A percentile compares a stretch with the other conserved stretches of the same genome.
These are phyloP conservation scores for Ommatoiulus sabulosus DNA, from an alignment of 2,888 invertebrate species.

Conservation along the genomic window DNA sequence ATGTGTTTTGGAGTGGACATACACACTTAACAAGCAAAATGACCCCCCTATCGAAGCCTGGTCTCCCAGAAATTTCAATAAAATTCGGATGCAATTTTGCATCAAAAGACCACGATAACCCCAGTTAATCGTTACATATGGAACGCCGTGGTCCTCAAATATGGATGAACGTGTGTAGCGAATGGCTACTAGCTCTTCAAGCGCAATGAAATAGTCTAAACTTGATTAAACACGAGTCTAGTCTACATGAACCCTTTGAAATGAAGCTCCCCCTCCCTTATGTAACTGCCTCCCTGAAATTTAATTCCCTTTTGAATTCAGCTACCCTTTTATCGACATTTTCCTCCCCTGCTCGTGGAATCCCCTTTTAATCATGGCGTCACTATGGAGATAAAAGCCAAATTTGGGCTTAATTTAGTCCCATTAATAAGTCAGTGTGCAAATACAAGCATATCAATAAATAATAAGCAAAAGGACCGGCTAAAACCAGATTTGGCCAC, in stretches of 20 bases:
- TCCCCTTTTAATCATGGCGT: constrained; percentile 27
- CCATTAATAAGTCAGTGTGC: constrained; percentile 16
- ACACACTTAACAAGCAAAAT: not conserved
- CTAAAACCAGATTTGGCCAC: not conserved
- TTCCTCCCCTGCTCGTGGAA: constrained; percentile 24
- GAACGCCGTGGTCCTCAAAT: not conserved
- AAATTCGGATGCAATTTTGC: not conserved
- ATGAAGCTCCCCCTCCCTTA: not conserved
- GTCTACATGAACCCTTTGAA: not conserved
- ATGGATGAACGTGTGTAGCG: not conserved
- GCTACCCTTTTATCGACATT: constrained; percentile 7
- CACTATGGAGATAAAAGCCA: constrained; percentile 39
- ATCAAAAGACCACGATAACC: not conserved
- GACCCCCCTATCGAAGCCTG: not conserved
- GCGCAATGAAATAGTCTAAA: not conserved
- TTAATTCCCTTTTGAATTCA: not conserved
- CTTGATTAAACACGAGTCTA: not conserved
- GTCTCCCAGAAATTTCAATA: not conserved
- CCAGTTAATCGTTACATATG: not conserved
- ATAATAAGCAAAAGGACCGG: not conserved
- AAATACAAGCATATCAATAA: constrained; percentile 3
- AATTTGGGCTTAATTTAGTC: constrained; percentile 28
- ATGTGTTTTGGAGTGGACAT: not conserved
- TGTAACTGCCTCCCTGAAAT: not conserved
- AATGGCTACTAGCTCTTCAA: not conserved